A percentile compares a stretch with the other conserved stretches of the same genome.
Conservation (phyloP, 2,888 invertebrate genomes). For the Adelognathus sp. region DNA sequence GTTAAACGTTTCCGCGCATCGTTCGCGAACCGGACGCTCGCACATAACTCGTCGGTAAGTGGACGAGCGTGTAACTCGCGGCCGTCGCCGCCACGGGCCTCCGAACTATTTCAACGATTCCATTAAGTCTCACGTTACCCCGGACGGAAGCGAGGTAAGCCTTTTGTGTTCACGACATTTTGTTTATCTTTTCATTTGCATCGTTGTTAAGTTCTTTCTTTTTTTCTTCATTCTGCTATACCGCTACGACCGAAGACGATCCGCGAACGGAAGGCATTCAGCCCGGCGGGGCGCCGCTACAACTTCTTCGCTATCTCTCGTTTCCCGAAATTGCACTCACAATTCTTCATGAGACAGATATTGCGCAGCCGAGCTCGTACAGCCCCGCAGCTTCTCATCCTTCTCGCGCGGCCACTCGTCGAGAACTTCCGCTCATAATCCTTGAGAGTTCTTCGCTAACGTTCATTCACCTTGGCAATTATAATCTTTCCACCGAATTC, state of each 20-base stretch:
- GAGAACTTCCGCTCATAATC: background rate
- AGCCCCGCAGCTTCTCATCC: slow-evolving; percentile 10
- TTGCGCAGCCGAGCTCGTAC: slow-evolving; percentile 28
- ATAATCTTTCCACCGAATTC: no score
- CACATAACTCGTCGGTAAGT: slow-evolving; percentile 19
- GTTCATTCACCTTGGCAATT: background rate
- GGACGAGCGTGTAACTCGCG: slow-evolving; percentile 30
- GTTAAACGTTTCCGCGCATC: background rate
- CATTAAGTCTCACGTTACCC: slow-evolving; percentile 68
- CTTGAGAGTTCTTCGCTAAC: background rate
- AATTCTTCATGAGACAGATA: slow-evolving; percentile 69
- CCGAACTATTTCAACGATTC: slow-evolving; percentile 59
- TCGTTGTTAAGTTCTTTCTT: background rate
- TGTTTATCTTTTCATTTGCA: slow-evolving; percentile 10
- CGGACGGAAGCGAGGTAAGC: slow-evolving; percentile 60
- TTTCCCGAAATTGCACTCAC: slow-evolving; percentile 75
- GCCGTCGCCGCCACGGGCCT: slow-evolving; percentile 43
- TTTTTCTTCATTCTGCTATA: slow-evolving; percentile 1
- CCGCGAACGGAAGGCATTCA: slow-evolving; percentile 29
- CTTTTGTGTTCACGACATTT: slow-evolving; percentile 52
- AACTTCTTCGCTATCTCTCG: slow-evolving; percentile 20
- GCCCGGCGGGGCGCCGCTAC: slow-evolving; percentile 13
- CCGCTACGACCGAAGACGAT: slow-evolving; percentile 13
- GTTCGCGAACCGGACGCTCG: background rate
- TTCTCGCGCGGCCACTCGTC: background rate